A percentile compares a stretch with the other conserved stretches of the same genome.
Evolutionary conservation across 2,888 invertebrate genomes (phyloP).

Genomic region (Limnephilus auricula): DNA sequence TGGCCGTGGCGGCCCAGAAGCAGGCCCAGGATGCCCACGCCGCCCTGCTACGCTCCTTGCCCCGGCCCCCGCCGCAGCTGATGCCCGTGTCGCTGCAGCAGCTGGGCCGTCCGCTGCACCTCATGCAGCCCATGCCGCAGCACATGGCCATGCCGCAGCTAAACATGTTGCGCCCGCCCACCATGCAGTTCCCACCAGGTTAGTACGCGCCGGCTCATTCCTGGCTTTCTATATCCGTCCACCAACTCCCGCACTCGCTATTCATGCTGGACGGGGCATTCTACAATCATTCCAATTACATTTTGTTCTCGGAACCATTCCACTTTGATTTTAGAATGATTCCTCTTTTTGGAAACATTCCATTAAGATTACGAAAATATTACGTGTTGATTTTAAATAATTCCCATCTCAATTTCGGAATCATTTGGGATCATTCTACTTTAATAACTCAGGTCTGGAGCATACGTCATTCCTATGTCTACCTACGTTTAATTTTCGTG

Average conservation of each 20-base stretch:
- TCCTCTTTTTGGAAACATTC: not conserved
- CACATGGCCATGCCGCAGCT: slow-evolving; percentile 68
- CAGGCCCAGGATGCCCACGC: slow-evolving; percentile 69
- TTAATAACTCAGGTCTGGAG: too few species aligned
- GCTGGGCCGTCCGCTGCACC: slow-evolving; percentile 61
- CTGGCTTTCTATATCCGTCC: not conserved
- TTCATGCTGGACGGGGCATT: not conserved
- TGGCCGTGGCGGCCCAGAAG: slow-evolving; percentile 73
- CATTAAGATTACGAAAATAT: too few species aligned
- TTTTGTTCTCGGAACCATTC: not conserved
- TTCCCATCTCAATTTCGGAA: not conserved
- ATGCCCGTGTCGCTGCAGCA: slow-evolving; percentile 56
- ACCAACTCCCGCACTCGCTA: not conserved
- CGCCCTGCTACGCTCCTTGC: slow-evolving; percentile 70
- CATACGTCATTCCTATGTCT: too few species aligned
- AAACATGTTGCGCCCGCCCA: slow-evolving; percentile 66
- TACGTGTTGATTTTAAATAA: too few species aligned
- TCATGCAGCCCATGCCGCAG: slow-evolving; percentile 59
- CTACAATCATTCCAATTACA: not conserved
- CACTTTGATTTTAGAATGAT: not conserved
- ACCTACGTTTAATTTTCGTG: too few species aligned
- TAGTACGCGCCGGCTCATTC: slow-evolving; percentile 24
- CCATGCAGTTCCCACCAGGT: slow-evolving; percentile 67
- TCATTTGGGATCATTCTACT: too few species aligned
- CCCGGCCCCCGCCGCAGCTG: slow-evolving; percentile 72